Base-by-base conservation (phyloP, 2,888 invertebrate species). In the Shargacucullia verbasci region DNA sequence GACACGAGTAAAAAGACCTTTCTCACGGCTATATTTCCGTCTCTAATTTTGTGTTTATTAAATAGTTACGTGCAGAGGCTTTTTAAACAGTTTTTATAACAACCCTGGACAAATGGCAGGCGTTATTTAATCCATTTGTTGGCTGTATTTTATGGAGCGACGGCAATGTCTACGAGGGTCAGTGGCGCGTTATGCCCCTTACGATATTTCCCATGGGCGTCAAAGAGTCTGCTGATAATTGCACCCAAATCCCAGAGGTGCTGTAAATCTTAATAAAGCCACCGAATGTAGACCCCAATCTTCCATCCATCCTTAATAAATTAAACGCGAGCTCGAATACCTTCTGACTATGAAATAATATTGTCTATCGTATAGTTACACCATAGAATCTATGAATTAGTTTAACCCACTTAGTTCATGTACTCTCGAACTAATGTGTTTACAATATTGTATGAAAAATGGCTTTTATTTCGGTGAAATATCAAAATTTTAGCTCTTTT, bases 231-330 rank as follows among this genome's bases (percentile, higher is more conserved):
- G 80, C 80, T 84, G 79, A 84, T 87, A 86, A 88, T 88, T 89
- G 88, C 85, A 84, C 78, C 80, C 79, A 70, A 70, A 78, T 82
- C 89, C 87, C 87, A 60, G 63, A 82, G 83, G 85, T 85, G 78
- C 80, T 85, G 79, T 92, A 89, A 88, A 91, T 92, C 91, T 89
- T 86, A 88, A 92, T 92, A 88, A 90, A 84, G 73, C 56, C 76
- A 71, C 77, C 67, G 70, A 73, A 77, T 75, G 60, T 73, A 78
- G 78, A 73, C 77, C 79, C 82, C 70, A 80, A 80, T 79, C 72
- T 76, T 64, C 73, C 71, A 77, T 62, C 72, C 64, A 73, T 69
- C 65, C 77, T 77, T 80, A 81, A 86, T 87, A 84, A 81, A 85
- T 85, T 80, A 82, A 79, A 78, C 77, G 71, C 68, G 70, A 66